phyloP scores from a whole-genome alignment of 2,888 invertebrate species.

The Coremacera marginata region DNA sequence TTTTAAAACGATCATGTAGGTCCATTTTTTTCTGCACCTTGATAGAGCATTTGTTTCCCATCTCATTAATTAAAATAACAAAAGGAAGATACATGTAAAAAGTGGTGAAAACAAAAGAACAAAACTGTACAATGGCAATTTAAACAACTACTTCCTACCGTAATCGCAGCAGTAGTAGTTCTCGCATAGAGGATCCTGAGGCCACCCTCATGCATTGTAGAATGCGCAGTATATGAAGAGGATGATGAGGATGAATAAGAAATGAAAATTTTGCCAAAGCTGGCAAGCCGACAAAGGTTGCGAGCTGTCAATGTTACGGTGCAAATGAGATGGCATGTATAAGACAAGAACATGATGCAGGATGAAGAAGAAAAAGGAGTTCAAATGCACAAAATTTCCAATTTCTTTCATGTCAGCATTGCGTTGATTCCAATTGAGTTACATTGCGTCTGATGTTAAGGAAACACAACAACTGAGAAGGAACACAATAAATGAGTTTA shows the following conservation, averaged over 20 bases:
- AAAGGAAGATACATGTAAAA: not conserved
- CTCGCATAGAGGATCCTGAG: not conserved
- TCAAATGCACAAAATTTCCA: slow-evolving; percentile 5
- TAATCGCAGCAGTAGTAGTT: slow-evolving; percentile 23
- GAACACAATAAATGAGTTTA: slow-evolving; percentile 59
- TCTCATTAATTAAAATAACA: slow-evolving; percentile 33
- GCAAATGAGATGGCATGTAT: not conserved
- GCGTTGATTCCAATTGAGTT: not conserved
- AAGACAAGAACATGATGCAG: slow-evolving; percentile 54
- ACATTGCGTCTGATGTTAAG: not conserved
- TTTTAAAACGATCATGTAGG: slow-evolving; percentile 1
- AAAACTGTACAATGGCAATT: slow-evolving; percentile 31
- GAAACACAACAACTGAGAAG: slow-evolving; percentile 41
- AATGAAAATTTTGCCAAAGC: slow-evolving; percentile 46
- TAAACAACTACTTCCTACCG: slow-evolving; percentile 2
- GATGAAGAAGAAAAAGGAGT: slow-evolving; percentile 41
- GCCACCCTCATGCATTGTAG: slow-evolving; percentile 41
- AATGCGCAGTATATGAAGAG: slow-evolving; percentile 38
- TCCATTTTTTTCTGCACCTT: not conserved
- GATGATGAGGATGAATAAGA: not conserved
- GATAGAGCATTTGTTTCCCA: not conserved
- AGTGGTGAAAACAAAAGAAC: slow-evolving; percentile 8
- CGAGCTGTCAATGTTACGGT: slow-evolving; percentile 32
- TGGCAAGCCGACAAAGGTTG: slow-evolving; percentile 47
- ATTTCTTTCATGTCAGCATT: slow-evolving; percentile 7